Percentiles rank a stretch among this genome's conserved stretches.
These are phyloP conservation scores for Trogon melanurus DNA, from an alignment of 2,113 vertebrate genomes.

Conservation along the genomic window DNA sequence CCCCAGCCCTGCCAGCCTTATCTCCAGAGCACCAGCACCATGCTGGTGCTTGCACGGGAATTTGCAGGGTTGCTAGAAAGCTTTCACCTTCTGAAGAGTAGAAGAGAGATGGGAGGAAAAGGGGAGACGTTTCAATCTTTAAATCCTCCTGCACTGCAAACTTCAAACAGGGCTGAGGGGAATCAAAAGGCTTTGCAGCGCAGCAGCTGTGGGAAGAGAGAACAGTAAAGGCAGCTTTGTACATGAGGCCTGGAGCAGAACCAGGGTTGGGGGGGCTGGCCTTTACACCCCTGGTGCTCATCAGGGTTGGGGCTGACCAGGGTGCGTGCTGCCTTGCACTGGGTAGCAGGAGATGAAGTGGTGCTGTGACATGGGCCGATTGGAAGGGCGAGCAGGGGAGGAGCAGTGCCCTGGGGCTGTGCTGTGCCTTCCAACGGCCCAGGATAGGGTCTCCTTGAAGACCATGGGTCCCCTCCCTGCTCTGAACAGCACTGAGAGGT, in stretches of 20 bases:
- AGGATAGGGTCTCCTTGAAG: not conserved
- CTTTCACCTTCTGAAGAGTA: constrained; percentile 26
- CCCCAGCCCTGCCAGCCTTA: not conserved
- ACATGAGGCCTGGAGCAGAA: not conserved
- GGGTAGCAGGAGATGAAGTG: not conserved
- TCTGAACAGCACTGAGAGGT: not conserved
- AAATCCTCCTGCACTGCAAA: constrained; percentile 35
- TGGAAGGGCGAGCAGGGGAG: not conserved
- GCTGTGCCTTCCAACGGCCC: fast-evolving
- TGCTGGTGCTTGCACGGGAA: not conserved
- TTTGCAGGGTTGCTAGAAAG: constrained; percentile 37
- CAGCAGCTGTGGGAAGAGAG: not conserved
- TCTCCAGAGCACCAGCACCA: constrained; percentile 46
- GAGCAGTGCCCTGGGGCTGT: not conserved
- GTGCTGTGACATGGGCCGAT: not conserved
- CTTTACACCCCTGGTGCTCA: not conserved
- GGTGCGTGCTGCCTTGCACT: not conserved
- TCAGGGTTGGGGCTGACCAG: not conserved
- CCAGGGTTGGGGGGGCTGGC: not conserved
- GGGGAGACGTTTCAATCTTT: constrained; percentile 16
- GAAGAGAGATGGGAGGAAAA: not conserved
- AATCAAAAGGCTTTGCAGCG: constrained; percentile 1
- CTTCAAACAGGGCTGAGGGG: constrained; percentile 31
- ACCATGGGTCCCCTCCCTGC: not conserved
- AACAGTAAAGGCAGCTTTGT: not conserved